Base-by-base conservation (phyloP, 2,113 vertebrate genomes). In the Callipepla squamata region DNA sequence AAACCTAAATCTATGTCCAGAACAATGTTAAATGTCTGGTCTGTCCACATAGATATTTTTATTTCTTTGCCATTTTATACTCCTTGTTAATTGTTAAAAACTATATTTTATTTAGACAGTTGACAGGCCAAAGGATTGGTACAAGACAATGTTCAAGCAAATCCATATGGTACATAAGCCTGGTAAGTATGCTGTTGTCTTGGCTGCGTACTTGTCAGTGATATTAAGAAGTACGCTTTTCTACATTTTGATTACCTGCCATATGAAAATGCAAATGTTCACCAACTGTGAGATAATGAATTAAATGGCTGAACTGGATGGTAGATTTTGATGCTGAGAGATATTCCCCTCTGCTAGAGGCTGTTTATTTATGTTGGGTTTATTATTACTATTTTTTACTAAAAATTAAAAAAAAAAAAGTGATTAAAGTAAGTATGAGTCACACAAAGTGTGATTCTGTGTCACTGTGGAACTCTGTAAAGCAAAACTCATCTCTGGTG, bases 61-160 rank as follows among this genome's bases (percentile, higher is more conserved):
- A 16, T 26, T 76, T 85, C 72, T 22, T 75, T 15, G 1, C 38
- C 44, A 6, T 21, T 70, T 84, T 55, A n/a, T 11, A 22, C 73
- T 83, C 72, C 17, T 72, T 19, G 1, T 68, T 97, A 95, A 97
- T 92, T 80, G 22, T 93, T 91, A 42, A 94, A 94, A 85, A 65
- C 30, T 96, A 10, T 83, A 2, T 88, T 95, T 90, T 94, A 74
- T 97, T 94, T 96, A 99, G 99, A 99, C 99, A 19, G 99, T 99
- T 93, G 99, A 99, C 96, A 97, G 99, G 94, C 99, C 99, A 0
- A 99, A 99, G 97, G 99, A 99, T 92, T 99, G 99, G 99, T 99
- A 99, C 97, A 99, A 99, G 98, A 99, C 99, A 8, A 99, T 99
- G 99, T 99, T 99, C 96, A 99, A 99, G 96, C 99, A 99, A 97